Evolutionary conservation across 2,113 vertebrate species (phyloP).

Genomic region (Paramisgurnus dabryanus): DNA sequence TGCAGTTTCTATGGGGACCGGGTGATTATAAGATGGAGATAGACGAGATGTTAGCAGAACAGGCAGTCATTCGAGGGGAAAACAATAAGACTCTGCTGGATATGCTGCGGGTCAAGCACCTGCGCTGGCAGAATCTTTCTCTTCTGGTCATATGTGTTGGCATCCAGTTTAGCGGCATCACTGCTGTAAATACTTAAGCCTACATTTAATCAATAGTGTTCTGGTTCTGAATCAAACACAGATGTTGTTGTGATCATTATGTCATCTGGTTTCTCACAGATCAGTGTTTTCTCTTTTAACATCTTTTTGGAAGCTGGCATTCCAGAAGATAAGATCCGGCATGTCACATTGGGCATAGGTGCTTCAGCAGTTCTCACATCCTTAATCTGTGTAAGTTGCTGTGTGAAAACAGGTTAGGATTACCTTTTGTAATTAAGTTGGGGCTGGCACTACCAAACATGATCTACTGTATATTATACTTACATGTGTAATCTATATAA

Average conservation of each 20-base stretch:
- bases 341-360: constrained; percentile 79
- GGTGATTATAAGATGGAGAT: constrained; percentile 74
- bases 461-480: background rate
- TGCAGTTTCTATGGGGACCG: constrained; percentile 74
- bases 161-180: constrained; percentile 80
- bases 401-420: background rate
- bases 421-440: background rate
- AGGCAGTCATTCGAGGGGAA: constrained; percentile 65
- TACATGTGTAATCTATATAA: background rate
- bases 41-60: constrained; percentile 81
- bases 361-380: constrained; percentile 72
- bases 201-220: background rate
- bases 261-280: constrained; percentile 61
- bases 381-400: constrained; percentile 76
- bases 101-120: constrained; percentile 66
- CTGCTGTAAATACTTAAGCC: constrained; percentile 69
- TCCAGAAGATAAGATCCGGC: constrained; percentile 69
- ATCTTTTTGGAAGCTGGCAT: constrained; percentile 77
- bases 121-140: constrained; percentile 78
- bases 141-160: constrained; percentile 70
- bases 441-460: no score
- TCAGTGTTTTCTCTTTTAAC: constrained; percentile 78
- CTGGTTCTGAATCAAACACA: no score
- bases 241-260: background rate
- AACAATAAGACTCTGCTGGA: constrained; percentile 65